A percentile compares a stretch with the other conserved stretches of the same genome.
Conservation (phyloP, 1,140 invertebrate species). For the Ceratosolen solmsi region DNA sequence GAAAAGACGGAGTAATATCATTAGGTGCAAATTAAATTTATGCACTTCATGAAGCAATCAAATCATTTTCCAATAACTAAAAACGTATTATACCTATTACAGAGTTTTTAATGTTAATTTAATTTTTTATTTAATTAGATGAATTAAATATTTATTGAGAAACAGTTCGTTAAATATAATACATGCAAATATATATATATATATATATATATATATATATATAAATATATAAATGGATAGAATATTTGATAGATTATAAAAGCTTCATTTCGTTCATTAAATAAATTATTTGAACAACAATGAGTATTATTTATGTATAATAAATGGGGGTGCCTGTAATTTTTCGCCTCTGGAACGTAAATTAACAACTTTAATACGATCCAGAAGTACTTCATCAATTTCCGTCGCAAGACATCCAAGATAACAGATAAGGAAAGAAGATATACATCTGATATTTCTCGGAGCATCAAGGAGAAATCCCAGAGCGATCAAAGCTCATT, state of each 20-base stretch:
- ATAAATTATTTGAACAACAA: no score
- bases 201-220: no score
- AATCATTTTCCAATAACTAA: not conserved
- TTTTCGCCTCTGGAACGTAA: not conserved
- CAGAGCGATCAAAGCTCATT: constrained; percentile 48
- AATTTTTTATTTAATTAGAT: no score
- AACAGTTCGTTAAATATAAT: no score
- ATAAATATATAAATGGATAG: no score
- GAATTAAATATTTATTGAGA: no score
- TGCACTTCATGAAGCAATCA: constrained; percentile 40
- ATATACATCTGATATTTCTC: not conserved
- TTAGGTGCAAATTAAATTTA: constrained; percentile 50
- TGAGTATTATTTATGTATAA: not conserved
- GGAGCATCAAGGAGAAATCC: constrained; percentile 20
- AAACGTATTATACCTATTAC: no score
- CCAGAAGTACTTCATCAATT: constrained; percentile 17
- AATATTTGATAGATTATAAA: no score
- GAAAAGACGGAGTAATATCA: constrained; percentile 31
- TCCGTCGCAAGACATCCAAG: not conserved
- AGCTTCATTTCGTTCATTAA: no score
- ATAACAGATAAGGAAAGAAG: constrained; percentile 37
- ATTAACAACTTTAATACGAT: constrained; percentile 36
- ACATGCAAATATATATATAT: no score
- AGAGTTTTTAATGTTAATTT: no score
- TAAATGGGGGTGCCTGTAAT: not conserved